Evolutionary conservation across 2,888 invertebrate genomes (phyloP).

Genomic region (Sericinus montela): DNA sequence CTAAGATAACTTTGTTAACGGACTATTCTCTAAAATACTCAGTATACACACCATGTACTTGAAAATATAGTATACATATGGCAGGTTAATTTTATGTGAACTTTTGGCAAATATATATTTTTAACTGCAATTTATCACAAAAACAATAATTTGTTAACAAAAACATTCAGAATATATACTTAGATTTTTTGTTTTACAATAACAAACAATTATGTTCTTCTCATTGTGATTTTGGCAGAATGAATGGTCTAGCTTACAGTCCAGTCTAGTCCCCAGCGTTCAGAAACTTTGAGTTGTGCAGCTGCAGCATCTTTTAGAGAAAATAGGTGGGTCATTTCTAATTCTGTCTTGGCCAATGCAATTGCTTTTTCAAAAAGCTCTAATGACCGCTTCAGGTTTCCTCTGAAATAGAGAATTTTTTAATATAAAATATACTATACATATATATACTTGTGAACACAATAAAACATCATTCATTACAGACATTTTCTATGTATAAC

Average conservation of each 20-base stretch:
- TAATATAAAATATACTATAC: background rate
- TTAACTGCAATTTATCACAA: too few species aligned
- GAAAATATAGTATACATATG: too few species aligned
- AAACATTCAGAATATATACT: too few species aligned
- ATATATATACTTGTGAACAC: background rate
- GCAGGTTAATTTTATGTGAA: too few species aligned
- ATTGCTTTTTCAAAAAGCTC: constrained; percentile 94
- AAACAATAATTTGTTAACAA: too few species aligned
- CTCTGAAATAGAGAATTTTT: constrained; percentile 77
- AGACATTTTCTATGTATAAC: too few species aligned
- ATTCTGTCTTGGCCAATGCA: constrained; percentile 89
- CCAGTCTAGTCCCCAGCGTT: constrained; percentile 84
- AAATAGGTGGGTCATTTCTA: constrained; percentile 94
- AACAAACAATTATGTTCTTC: constrained; percentile 44
- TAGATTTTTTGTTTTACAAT: constrained; percentile 9
- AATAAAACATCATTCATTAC: background rate
- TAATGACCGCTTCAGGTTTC: constrained; percentile 89
- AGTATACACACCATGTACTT: too few species aligned
- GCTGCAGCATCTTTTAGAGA: constrained; percentile 93
- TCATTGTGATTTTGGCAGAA: constrained; percentile 40
- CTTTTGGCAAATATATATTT: too few species aligned
- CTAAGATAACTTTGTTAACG: too few species aligned
- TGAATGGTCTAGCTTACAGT: constrained; percentile 62
- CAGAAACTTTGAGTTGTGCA: constrained; percentile 91
- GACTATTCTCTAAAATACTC: too few species aligned